Conservation (phyloP, 2,113 vertebrate species). For the Phaethon lepturus region DNA sequence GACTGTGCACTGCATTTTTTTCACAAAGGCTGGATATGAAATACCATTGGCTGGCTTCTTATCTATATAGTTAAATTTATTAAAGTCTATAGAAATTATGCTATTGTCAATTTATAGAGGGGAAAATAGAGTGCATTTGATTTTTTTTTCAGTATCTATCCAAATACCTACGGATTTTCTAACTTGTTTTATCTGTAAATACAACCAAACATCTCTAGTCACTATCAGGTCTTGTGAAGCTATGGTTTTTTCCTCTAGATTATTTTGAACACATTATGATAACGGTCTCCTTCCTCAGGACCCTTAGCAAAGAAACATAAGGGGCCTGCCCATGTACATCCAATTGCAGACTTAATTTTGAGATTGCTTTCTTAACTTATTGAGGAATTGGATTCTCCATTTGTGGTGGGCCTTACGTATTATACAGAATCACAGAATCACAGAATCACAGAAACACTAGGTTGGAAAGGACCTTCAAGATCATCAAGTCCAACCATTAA, state of each 20-base stretch:
- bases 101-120: neutral
- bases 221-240: neutral
- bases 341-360: neutral
- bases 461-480: too few relatives aligned
- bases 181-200: neutral
- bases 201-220: neutral
- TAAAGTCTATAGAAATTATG: neutral
- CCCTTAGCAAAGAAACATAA: neutral
- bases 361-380: neutral
- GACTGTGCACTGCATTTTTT: neutral
- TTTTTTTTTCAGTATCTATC: neutral
- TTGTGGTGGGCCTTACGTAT: neutral
- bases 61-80: constrained; percentile 7
- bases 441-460: too few relatives aligned
- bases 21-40: neutral
- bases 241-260: neutral
- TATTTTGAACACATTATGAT: neutral
- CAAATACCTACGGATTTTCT: neutral
- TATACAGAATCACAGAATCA: too few relatives aligned
- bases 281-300: neutral
- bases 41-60: neutral
- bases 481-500: too few relatives aligned
- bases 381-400: neutral
- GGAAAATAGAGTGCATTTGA: neutral
- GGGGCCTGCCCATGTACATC: neutral